These are phyloP conservation scores for Tricholauxania praeusta DNA, from an alignment of 2,888 invertebrate species.

Conservation along the genomic window DNA sequence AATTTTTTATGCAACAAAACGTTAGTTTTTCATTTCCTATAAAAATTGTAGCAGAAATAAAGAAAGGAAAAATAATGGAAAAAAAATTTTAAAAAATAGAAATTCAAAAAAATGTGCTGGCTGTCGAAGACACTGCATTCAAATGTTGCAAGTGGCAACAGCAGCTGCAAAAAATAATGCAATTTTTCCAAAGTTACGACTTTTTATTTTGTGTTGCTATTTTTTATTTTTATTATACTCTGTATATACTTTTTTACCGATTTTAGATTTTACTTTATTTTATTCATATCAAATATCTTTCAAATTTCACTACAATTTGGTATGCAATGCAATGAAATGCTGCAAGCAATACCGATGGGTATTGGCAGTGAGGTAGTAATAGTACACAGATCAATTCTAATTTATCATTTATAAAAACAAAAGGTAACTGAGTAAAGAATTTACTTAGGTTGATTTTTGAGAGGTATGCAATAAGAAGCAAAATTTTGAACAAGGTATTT, in stretches of 20 bases:
- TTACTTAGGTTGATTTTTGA: too few relatives aligned
- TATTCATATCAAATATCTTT: slow-evolving; percentile 27
- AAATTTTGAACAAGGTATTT: too few relatives aligned
- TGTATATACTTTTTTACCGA: background rate
- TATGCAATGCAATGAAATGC: background rate
- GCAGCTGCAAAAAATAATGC: background rate
- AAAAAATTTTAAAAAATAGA: background rate
- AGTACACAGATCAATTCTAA: too few relatives aligned
- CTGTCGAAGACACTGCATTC: slow-evolving; percentile 4
- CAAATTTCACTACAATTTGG: background rate
- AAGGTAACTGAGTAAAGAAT: too few relatives aligned
- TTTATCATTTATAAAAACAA: too few relatives aligned
- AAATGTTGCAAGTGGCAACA: background rate
- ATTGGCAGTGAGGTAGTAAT: too few relatives aligned
- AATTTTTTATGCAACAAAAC: background rate
- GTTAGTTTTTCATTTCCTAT: background rate
- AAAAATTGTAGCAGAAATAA: background rate
- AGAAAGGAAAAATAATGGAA: background rate
- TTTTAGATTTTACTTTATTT: background rate
- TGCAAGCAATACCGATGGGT: too few relatives aligned
- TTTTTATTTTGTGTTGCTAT: background rate
- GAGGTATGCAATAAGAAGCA: too few relatives aligned
- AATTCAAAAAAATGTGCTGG: background rate
- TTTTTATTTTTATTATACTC: background rate
- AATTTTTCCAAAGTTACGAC: background rate